Evolutionary conservation across 2,888 invertebrate genomes (phyloP).

Genomic region (Thysanoteuthis rhombus): DNA sequence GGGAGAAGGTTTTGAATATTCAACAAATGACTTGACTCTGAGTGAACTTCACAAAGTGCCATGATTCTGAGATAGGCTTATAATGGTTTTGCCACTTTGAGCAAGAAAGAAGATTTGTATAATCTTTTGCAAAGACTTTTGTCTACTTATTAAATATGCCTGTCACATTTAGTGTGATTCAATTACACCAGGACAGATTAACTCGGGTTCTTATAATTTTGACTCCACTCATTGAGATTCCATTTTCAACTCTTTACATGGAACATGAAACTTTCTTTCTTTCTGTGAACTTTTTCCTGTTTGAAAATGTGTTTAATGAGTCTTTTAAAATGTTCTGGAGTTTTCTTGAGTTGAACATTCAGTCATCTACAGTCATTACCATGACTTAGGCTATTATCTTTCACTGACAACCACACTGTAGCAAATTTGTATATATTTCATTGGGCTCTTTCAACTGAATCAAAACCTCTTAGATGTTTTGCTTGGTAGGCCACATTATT

Average conservation of each 20-base stretch:
- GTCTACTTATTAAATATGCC: neutral
- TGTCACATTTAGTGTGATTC: neutral
- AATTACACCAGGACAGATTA: neutral
- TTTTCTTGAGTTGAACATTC: no score
- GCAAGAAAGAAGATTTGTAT: neutral
- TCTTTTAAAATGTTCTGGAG: no score
- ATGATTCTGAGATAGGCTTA: neutral
- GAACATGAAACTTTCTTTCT: no score
- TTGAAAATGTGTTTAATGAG: no score
- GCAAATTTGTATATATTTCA: no score
- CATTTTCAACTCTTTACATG: neutral
- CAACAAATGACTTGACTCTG: neutral
- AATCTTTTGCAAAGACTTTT: neutral
- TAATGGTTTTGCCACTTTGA: neutral
- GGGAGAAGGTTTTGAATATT: neutral
- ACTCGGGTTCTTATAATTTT: neutral
- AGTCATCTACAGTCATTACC: no score
- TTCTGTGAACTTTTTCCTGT: neutral
- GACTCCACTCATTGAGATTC: neutral
- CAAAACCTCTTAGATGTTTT: no score
- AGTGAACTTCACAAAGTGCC: neutral
- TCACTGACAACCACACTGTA: no score
- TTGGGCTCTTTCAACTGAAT: no score
- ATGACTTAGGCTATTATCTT: no score
- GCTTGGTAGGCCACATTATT: no score